Conservation (phyloP, 2,797 vertebrate species). For the Eremophila alpestris region DNA sequence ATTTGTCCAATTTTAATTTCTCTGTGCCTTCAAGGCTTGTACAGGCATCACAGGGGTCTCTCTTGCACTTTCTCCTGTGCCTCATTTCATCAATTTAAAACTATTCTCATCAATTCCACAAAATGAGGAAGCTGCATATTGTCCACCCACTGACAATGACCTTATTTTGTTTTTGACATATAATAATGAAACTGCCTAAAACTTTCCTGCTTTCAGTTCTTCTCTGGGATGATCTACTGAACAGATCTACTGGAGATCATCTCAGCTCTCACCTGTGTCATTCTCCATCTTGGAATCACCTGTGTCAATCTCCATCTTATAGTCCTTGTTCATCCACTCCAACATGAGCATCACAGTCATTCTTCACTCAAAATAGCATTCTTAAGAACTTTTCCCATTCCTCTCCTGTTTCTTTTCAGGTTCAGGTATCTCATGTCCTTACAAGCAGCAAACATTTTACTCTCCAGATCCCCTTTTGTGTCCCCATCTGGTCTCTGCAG, state of each 20-base stretch:
- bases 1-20: conserved; percentile 45
- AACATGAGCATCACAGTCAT: neutral
- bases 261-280: neutral
- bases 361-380: neutral
- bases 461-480: neutral
- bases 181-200: neutral
- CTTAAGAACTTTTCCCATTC: neutral
- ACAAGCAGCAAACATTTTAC: neutral
- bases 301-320: neutral
- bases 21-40: neutral
- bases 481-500: neutral
- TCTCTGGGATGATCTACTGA: neutral
- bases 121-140: neutral
- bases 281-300: neutral
- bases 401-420: neutral
- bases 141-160: neutral
- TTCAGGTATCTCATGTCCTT: neutral
- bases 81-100: neutral
- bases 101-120: conserved; percentile 5
- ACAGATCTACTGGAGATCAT: neutral
- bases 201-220: neutral
- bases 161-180: neutral
- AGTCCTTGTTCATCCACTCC: neutral
- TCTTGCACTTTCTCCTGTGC: neutral
- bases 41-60: neutral